Percentiles rank a stretch among this genome's conserved stretches.
Evolutionary conservation across 2,113 vertebrate genomes (phyloP).

Genomic region (Apteryx mantelli): DNA sequence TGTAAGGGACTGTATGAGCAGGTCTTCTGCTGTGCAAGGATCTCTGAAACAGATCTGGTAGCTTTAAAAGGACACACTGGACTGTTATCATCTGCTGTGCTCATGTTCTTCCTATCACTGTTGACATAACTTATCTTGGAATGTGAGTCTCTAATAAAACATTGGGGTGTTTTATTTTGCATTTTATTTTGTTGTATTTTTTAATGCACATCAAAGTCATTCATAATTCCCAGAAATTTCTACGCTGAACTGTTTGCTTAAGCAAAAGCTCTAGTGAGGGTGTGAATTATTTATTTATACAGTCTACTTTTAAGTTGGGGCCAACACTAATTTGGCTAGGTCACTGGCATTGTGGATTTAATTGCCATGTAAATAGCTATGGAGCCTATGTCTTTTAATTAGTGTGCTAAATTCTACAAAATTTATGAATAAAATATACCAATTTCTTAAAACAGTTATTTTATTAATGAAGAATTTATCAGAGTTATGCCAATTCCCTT

Average conservation of each 20-base stretch:
- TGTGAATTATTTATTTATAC: conserved; percentile 75
- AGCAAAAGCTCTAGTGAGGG: background rate
- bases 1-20: background rate
- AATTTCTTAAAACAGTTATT: conserved; percentile 48
- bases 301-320: conserved; percentile 67
- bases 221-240: conserved; percentile 59
- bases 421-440: conserved; percentile 69
- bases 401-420: conserved; percentile 35
- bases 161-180: conserved; percentile 56
- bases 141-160: conserved; percentile 42
- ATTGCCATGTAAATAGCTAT: conserved; percentile 69
- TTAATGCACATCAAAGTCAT: conserved; percentile 52
- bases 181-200: conserved; percentile 25
- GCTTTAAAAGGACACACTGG: background rate
- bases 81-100: conserved; percentile 26
- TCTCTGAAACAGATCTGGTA: background rate
- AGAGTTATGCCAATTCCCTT: conserved; percentile 53
- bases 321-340: conserved; percentile 69
- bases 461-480: conserved; percentile 69
- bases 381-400: conserved; percentile 58
- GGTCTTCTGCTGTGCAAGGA: background rate
- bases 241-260: conserved; percentile 62
- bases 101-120: background rate
- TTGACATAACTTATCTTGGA: conserved; percentile 59
- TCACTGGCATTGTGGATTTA: conserved; percentile 60